Conservation (phyloP, 2,797 vertebrate genomes). For the Gymnothorax reevesii region DNA sequence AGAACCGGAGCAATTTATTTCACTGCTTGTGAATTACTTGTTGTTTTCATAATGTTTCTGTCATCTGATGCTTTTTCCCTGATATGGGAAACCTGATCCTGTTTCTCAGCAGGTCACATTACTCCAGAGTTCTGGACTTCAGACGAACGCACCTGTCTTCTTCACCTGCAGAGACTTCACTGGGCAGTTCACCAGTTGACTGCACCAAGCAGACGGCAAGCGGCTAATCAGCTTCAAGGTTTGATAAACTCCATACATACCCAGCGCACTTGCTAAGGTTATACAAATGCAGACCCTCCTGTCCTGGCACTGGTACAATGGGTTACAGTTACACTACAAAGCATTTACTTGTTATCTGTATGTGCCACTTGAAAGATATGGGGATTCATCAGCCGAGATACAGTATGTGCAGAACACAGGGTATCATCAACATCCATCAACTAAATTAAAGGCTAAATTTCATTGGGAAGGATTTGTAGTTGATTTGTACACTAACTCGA, state of each 20-base stretch:
- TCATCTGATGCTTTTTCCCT: neutral
- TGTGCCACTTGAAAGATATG: neutral
- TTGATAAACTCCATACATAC: neutral
- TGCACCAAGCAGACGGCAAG: neutral
- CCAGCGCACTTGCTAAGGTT: neutral
- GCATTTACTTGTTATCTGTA: neutral
- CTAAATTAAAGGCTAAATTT: slow-evolving; percentile 1
- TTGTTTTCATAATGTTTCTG: neutral
- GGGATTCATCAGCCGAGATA: neutral
- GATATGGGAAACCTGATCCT: neutral
- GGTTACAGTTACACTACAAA: neutral
- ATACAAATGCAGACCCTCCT: too few species aligned
- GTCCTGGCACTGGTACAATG: neutral
- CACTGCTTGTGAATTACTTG: neutral
- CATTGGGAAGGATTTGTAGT: neutral
- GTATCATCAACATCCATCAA: neutral
- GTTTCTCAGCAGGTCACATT: neutral
- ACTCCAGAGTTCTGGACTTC: neutral
- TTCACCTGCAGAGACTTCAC: neutral
- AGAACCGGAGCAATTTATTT: neutral
- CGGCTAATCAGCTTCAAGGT: too few species aligned
- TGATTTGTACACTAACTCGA: neutral
- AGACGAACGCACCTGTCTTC: neutral
- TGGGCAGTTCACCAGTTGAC: neutral
- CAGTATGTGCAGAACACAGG: neutral